phyloP scores from a whole-genome alignment of 2,888 invertebrate species.

The Desoria tigrina region DNA sequence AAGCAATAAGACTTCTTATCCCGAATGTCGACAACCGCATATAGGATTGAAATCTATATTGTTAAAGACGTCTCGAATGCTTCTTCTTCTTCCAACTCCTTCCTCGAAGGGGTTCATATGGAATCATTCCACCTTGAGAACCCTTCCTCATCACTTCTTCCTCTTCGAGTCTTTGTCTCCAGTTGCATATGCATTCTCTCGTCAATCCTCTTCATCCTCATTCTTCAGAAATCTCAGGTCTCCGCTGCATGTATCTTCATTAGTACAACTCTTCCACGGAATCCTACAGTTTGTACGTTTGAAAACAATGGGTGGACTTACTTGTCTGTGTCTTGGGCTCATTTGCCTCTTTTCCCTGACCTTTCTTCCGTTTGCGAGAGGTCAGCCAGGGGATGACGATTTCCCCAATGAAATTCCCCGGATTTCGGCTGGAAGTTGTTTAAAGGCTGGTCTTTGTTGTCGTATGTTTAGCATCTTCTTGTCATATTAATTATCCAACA shows the following conservation, averaged over 20 bases:
- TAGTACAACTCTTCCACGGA: too few species aligned
- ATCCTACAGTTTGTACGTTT: too few species aligned
- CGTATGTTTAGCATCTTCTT: too few species aligned
- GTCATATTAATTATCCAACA: too few species aligned
- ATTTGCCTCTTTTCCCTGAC: too few species aligned
- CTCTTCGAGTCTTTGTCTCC: not conserved
- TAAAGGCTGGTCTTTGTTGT: slow-evolving; percentile 80
- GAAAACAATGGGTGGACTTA: too few species aligned
- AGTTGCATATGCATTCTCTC: slow-evolving; percentile 4
- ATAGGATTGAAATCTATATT: not conserved
- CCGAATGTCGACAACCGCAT: slow-evolving; percentile 14
- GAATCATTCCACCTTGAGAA: slow-evolving; percentile 30
- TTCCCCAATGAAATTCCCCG: slow-evolving; percentile 48
- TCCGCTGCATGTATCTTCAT: not conserved
- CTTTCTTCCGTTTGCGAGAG: too few species aligned
- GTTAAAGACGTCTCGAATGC: slow-evolving; percentile 12
- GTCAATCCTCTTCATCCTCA: slow-evolving; percentile 16
- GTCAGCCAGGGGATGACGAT: slow-evolving; percentile 24
- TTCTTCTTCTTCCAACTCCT: slow-evolving; percentile 16
- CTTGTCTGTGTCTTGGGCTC: too few species aligned
- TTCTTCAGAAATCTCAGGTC: not conserved
- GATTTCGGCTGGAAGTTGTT: slow-evolving; percentile 69
- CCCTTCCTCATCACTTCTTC: slow-evolving; percentile 26
- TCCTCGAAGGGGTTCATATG: slow-evolving; percentile 30
- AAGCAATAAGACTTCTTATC: slow-evolving; percentile 34